These are phyloP conservation scores for Esox lucius DNA, from an alignment of 2,797 vertebrate genomes.

Conservation along the genomic window DNA sequence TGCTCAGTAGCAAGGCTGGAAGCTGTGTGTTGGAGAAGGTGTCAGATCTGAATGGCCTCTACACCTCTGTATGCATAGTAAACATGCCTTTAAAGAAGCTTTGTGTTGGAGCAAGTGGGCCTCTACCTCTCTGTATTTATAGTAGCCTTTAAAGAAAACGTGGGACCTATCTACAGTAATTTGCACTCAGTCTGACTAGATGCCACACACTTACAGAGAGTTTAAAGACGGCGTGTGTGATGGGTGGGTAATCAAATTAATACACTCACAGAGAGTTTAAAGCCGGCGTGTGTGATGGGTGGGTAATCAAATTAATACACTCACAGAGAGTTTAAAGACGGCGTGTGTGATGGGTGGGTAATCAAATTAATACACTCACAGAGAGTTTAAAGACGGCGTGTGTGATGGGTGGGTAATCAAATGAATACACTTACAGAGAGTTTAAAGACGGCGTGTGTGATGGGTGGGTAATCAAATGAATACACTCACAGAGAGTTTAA, in stretches of 20 bases:
- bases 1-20: neutral
- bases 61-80: slow-evolving; percentile 34
- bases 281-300: neutral
- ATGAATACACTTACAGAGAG: too few species aligned
- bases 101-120: slow-evolving; percentile 10
- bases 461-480: too few species aligned
- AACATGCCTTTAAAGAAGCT: slow-evolving; percentile 29
- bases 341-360: too few species aligned
- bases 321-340: slow-evolving; percentile 19
- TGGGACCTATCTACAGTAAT: too few species aligned
- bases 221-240: neutral
- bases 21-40: slow-evolving; percentile 56
- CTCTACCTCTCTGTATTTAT: too few species aligned
- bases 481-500: too few species aligned
- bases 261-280: slow-evolving; percentile 19
- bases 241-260: too few species aligned
- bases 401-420: too few species aligned
- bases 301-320: neutral
- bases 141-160: too few species aligned
- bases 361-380: neutral
- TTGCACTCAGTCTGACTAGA: too few species aligned
- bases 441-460: too few species aligned
- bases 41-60: slow-evolving; percentile 44
- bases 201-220: slow-evolving; percentile 20
- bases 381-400: slow-evolving; percentile 6